phyloP scores from a whole-genome alignment of 1,140 invertebrate species.

The Cataglyphis hispanica region DNA sequence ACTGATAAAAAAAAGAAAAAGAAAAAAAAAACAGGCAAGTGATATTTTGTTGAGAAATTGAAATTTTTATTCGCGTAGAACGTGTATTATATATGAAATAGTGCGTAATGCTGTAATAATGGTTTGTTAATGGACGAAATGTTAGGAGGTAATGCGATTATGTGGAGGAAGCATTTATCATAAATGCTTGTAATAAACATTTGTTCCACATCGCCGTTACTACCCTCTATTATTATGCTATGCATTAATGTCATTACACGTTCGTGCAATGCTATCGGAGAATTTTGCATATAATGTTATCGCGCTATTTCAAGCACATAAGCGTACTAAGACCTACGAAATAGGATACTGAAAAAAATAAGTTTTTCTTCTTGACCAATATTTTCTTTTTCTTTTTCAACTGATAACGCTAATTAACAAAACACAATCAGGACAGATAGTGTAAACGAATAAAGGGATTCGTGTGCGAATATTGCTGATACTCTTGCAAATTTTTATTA shows the following conservation, averaged over 20 bases:
- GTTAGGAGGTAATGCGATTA: background rate
- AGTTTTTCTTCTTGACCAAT: background rate
- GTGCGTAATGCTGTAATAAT: conserved; percentile 6
- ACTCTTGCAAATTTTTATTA: background rate
- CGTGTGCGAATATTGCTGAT: background rate
- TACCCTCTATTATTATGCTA: background rate
- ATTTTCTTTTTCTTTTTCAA: background rate
- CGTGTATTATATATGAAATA: background rate
- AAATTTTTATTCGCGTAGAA: background rate
- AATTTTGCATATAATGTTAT: background rate
- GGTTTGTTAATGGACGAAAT: conserved; percentile 36
- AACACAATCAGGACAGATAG: background rate
- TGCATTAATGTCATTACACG: background rate
- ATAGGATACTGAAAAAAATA: background rate
- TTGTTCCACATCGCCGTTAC: background rate
- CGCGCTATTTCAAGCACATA: background rate
- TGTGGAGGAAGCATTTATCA: conserved; percentile 5
- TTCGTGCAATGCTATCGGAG: background rate
- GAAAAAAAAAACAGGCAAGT: background rate
- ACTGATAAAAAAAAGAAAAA: background rate
- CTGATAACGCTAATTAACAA: background rate
- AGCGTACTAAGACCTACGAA: background rate
- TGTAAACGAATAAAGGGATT: too few species aligned
- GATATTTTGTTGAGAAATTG: background rate
- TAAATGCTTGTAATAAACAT: background rate